These are phyloP conservation scores for Caenorhabditis sp. DNA, from an alignment of 2,888 invertebrate genomes.

Conservation along the genomic window DNA sequence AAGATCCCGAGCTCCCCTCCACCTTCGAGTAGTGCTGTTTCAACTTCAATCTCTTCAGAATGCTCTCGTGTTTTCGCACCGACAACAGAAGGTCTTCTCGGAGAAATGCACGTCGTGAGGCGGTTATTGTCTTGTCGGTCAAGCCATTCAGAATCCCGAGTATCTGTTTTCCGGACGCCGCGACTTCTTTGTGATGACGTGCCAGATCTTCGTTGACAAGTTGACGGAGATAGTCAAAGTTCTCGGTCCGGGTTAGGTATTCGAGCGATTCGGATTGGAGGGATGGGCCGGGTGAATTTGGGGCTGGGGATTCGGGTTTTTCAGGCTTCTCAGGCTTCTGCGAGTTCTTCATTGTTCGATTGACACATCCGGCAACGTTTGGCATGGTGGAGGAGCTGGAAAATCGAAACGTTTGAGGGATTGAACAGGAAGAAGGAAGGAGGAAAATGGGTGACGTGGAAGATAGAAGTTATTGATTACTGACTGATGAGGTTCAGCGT, in stretches of 20 bases:
- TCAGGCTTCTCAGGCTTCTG: neutral
- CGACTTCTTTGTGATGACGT: neutral
- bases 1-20: neutral
- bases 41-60: neutral
- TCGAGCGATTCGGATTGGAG: neutral
- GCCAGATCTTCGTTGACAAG: neutral
- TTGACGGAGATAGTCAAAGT: constrained; percentile 1
- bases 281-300: no score
- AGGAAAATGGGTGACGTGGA: no score
- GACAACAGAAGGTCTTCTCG: neutral
- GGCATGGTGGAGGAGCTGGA: constrained; percentile 1
- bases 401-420: no score
- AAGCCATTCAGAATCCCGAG: neutral
- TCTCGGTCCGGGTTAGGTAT: neutral
- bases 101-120: neutral
- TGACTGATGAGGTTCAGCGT: no score
- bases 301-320: neutral
- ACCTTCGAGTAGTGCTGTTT: neutral
- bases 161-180: neutral
- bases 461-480: no score
- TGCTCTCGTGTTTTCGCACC: constrained; percentile 2
- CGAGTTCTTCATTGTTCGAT: neutral
- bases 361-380: neutral
- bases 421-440: no score
- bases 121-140: neutral